A percentile compares a stretch with the other conserved stretches of the same genome.
phyloP scores from a whole-genome alignment of 2,888 invertebrate species.

The Acleris cristana region DNA sequence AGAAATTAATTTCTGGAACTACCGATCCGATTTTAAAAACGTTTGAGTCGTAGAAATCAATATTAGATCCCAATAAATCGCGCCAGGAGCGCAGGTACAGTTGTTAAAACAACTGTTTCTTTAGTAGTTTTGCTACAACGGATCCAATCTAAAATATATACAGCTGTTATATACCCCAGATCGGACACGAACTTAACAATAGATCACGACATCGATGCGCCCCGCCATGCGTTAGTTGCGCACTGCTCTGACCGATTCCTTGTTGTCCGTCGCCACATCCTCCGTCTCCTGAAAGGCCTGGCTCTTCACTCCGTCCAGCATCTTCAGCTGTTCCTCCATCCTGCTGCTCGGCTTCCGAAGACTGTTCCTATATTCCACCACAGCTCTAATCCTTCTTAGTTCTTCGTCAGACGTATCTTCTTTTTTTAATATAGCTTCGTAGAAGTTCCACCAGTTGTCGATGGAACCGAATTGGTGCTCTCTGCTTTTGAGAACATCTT shows the following conservation, averaged over 20 bases:
- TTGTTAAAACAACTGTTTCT: no score
- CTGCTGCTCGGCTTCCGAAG: constrained; percentile 63
- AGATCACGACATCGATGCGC: constrained; percentile 42
- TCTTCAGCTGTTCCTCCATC: constrained; percentile 70
- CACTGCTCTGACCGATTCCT: constrained; percentile 72
- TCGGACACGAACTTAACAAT: constrained; percentile 40
- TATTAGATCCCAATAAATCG: no score
- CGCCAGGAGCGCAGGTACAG: no score
- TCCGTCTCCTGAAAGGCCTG: constrained; percentile 68
- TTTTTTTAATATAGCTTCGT: constrained; percentile 70
- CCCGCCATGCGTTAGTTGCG: constrained; percentile 33
- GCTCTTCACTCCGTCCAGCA: constrained; percentile 70
- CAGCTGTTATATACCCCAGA: no score
- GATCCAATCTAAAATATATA: no score
- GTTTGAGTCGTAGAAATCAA: no score
- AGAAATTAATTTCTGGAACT: no score
- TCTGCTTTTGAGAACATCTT: constrained; percentile 70
- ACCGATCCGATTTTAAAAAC: no score
- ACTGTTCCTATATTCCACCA: constrained; percentile 58
- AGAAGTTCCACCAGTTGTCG: constrained; percentile 79
- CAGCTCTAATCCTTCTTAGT: constrained; percentile 56
- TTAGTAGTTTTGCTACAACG: no score
- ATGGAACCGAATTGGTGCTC: constrained; percentile 77
- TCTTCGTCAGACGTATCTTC: constrained; percentile 61
- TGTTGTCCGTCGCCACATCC: constrained; percentile 59